phyloP scores from a whole-genome alignment of 2,888 invertebrate genomes.

The Euplagia quadripunctaria region DNA sequence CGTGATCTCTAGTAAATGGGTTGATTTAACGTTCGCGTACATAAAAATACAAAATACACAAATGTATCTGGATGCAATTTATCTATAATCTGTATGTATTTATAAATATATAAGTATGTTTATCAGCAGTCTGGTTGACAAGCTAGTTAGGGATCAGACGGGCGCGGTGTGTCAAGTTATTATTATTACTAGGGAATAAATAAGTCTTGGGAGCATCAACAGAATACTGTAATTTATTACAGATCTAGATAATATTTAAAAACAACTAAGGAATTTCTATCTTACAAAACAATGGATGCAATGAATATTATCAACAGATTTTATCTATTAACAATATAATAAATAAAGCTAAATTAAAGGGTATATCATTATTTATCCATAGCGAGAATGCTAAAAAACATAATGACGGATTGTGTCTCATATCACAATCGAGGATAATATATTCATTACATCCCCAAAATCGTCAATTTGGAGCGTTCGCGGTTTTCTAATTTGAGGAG shows the following conservation, averaged over 20 bases:
- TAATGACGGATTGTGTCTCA: slow-evolving; percentile 55
- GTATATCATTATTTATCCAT: slow-evolving; percentile 35
- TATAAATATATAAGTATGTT: too few species aligned
- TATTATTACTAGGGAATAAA: slow-evolving; percentile 1
- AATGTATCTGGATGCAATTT: too few species aligned
- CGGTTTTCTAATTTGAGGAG: slow-evolving; percentile 13
- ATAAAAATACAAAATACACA: too few species aligned
- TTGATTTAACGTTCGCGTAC: too few species aligned
- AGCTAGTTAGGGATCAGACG: too few species aligned
- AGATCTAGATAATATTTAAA: slow-evolving; percentile 75
- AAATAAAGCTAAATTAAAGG: slow-evolving; percentile 59
- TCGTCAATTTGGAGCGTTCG: slow-evolving; percentile 8
- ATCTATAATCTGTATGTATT: too few species aligned
- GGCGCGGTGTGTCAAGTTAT: too few species aligned
- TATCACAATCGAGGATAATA: slow-evolving; percentile 36
- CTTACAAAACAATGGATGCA: slow-evolving; percentile 63
- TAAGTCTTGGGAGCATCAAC: slow-evolving; percentile 54
- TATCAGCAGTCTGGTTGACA: too few species aligned
- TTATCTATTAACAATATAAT: slow-evolving; percentile 57
- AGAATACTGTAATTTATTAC: slow-evolving; percentile 87
- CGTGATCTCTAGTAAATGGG: too few species aligned
- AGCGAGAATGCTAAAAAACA: slow-evolving; percentile 43
- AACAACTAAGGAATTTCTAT: slow-evolving; percentile 73
- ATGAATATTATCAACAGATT: slow-evolving; percentile 55
- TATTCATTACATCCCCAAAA: slow-evolving; percentile 54